Evolutionary conservation across 2,113 vertebrate species (phyloP).

Genomic region (Lepus timidus): DNA sequence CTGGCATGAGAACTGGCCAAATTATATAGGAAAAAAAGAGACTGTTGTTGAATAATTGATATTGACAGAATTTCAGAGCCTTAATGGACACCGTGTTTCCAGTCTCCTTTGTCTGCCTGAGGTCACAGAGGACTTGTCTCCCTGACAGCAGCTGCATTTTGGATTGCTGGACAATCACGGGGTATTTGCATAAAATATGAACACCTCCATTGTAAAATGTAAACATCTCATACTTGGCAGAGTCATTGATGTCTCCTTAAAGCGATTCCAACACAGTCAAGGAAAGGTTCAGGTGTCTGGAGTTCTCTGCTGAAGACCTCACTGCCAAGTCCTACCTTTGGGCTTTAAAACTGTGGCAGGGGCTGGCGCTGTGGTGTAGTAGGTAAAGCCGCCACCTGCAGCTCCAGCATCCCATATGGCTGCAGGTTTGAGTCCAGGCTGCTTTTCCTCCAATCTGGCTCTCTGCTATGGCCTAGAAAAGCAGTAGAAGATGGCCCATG

Average conservation of each 20-base stretch:
- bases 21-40: constrained; percentile 85
- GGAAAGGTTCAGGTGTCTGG: no score
- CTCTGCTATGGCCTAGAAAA: no score
- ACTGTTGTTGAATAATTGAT: constrained; percentile 76
- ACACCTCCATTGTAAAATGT: constrained; percentile 83
- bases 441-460: no score
- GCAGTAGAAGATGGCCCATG: no score
- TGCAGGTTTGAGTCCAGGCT: no score
- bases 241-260: constrained; percentile 79
- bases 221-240: constrained; percentile 71
- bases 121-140: constrained; percentile 80
- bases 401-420: no score
- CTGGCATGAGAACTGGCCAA: constrained; percentile 83
- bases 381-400: no score
- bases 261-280: no score
- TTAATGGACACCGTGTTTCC: background rate
- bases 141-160: constrained; percentile 87
- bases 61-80: constrained; percentile 76
- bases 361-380: no score
- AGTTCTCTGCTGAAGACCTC: no score
- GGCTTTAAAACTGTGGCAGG: no score
- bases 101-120: constrained; percentile 76
- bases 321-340: no score
- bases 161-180: constrained; percentile 81
- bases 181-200: constrained; percentile 84